Percentiles rank a stretch among this genome's conserved stretches.
Evolutionary conservation across 1,140 invertebrate genomes (phyloP).

Genomic region (Dreissena rostriformis): DNA sequence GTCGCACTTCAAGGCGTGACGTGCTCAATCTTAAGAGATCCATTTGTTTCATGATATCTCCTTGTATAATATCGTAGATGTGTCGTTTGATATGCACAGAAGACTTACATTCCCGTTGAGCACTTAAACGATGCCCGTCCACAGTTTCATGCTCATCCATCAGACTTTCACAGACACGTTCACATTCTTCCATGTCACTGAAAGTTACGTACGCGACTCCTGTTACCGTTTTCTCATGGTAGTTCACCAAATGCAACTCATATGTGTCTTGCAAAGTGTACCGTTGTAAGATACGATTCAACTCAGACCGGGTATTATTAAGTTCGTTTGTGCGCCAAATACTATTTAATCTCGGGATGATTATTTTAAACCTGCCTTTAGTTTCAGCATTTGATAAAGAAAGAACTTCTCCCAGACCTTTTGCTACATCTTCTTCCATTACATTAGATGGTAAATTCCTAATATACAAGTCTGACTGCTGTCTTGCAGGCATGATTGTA

Average conservation of each 20-base stretch:
- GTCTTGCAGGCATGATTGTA: neutral
- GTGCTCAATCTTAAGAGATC: conserved; percentile 5
- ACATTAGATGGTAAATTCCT: conserved; percentile 35
- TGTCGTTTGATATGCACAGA: conserved; percentile 54
- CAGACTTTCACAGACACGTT: conserved; percentile 27
- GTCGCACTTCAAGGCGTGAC: conserved; percentile 27
- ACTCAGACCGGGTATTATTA: neutral
- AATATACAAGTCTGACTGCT: conserved; percentile 31
- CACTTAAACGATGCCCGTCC: conserved; percentile 15
- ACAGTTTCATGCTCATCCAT: conserved; percentile 11
- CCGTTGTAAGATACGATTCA: conserved; percentile 26
- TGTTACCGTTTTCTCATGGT: conserved; percentile 19
- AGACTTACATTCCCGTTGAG: conserved; percentile 44
- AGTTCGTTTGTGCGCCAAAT: conserved; percentile 5
- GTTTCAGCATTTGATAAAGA: neutral
- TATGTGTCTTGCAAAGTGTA: conserved; percentile 41
- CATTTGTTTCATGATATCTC: conserved; percentile 52
- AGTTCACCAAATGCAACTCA: conserved; percentile 42
- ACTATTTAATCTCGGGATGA: conserved; percentile 51
- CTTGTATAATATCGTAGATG: conserved; percentile 52
- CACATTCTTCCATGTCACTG: conserved; percentile 61
- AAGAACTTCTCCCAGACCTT: conserved; percentile 51
- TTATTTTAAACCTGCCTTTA: conserved; percentile 46
- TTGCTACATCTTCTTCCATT: conserved; percentile 54
- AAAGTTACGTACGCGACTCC: conserved; percentile 61